These are phyloP conservation scores for Asteroscopus sphinx DNA, from an alignment of 2,888 invertebrate species.

Conservation along the genomic window DNA sequence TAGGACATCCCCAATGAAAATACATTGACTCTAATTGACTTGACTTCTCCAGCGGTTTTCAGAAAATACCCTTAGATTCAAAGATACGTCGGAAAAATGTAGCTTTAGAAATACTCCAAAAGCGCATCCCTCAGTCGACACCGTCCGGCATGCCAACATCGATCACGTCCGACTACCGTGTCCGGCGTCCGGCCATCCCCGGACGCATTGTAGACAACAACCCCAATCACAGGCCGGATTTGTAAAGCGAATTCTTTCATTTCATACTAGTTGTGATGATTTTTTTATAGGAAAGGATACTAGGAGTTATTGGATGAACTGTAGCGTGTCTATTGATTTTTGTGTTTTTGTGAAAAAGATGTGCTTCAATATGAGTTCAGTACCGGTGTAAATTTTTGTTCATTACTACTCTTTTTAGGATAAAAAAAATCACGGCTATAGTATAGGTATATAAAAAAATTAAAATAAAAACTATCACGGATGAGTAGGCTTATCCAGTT, in stretches of 20 bases:
- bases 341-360: neutral
- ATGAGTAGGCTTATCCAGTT: too few relatives aligned
- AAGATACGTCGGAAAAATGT: too few relatives aligned
- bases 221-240: constrained; percentile 48
- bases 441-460: too few relatives aligned
- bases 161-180: constrained; percentile 49
- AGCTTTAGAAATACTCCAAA: neutral
- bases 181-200: constrained; percentile 42
- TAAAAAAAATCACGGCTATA: too few relatives aligned
- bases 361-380: too few relatives aligned
- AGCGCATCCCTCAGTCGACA: constrained; percentile 6
- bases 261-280: constrained; percentile 21
- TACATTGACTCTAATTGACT: too few relatives aligned
- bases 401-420: too few relatives aligned
- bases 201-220: constrained; percentile 51
- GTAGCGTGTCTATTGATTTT: neutral
- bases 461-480: too few relatives aligned
- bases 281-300: constrained; percentile 21
- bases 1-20: too few relatives aligned
- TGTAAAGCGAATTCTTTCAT: constrained; percentile 46
- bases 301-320: neutral
- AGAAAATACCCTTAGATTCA: neutral
- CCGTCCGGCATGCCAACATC: constrained; percentile 27
- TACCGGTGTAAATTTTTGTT: too few relatives aligned
- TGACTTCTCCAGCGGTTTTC: too few relatives aligned